A percentile compares a stretch with the other conserved stretches of the same genome.
phyloP scores from a whole-genome alignment of 2,888 invertebrate species.

The Hypena proboscidalis region DNA sequence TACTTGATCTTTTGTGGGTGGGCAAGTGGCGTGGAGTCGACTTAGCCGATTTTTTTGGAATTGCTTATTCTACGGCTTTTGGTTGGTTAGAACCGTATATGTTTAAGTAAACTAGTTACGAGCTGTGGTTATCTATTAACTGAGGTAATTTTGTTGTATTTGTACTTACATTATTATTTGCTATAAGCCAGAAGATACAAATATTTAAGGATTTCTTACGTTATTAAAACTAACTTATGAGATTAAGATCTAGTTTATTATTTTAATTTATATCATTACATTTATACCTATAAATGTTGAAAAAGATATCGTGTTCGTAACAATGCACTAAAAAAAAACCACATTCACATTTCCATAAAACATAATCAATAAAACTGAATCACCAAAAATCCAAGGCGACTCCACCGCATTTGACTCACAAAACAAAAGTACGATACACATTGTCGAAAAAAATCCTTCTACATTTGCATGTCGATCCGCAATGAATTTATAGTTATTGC shows the following conservation, averaged over 20 bases:
- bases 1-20: constrained; percentile 77
- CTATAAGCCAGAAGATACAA: too few species aligned
- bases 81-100: too few species aligned
- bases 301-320: neutral
- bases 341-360: neutral
- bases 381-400: constrained; percentile 24
- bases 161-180: too few species aligned
- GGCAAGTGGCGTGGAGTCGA: constrained; percentile 51
- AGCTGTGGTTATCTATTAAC: too few species aligned
- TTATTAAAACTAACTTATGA: too few species aligned
- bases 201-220: too few species aligned
- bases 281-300: too few species aligned
- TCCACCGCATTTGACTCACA: constrained; percentile 50
- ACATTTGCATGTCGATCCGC: constrained; percentile 85
- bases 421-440: constrained; percentile 69
- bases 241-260: too few species aligned
- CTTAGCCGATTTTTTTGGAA: neutral
- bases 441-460: constrained; percentile 76
- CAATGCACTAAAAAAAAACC: neutral
- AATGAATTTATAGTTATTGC: constrained; percentile 86
- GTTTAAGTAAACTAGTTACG: too few species aligned
- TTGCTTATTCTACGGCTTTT: too few species aligned
- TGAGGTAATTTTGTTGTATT: too few species aligned
- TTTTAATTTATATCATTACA: too few species aligned
- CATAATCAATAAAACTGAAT: neutral